Percentiles rank a stretch among this genome's conserved stretches.
These are phyloP conservation scores for Chrysoperla carnea DNA, from an alignment of 1,140 invertebrate genomes.

Conservation along the genomic window DNA sequence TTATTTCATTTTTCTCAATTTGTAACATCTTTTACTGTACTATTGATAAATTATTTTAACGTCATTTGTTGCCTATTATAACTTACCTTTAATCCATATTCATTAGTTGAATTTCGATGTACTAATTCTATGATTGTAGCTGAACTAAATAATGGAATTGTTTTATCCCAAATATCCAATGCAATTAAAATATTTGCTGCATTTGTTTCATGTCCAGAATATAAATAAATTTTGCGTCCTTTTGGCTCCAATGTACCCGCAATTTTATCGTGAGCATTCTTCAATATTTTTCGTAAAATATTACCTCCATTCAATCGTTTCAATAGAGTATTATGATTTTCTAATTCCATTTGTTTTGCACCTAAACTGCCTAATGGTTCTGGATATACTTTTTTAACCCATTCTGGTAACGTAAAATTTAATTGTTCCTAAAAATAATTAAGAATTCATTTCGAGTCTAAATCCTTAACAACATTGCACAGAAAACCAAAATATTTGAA, in stretches of 20 bases:
- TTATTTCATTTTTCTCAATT: no score
- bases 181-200: constrained; percentile 39
- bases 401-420: neutral
- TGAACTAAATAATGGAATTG: no score
- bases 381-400: constrained; percentile 1
- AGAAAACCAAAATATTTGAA: no score
- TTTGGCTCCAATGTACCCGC: constrained; percentile 15
- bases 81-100: no score
- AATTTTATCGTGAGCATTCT: constrained; percentile 23
- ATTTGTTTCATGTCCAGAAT: constrained; percentile 50
- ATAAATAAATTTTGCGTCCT: constrained; percentile 30
- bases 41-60: no score
- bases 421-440: neutral
- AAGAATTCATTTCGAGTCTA: neutral
- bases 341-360: constrained; percentile 22
- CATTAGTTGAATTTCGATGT: no score
- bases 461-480: no score
- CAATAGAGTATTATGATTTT: constrained; percentile 50
- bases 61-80: no score
- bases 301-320: constrained; percentile 33
- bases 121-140: no score
- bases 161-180: constrained; percentile 35
- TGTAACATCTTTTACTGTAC: no score
- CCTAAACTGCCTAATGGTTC: neutral
- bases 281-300: constrained; percentile 31